Percentiles rank a stretch among this genome's conserved stretches.
phyloP scores from a whole-genome alignment of 2,113 vertebrate genomes.

The Myotis yumanensis region DNA sequence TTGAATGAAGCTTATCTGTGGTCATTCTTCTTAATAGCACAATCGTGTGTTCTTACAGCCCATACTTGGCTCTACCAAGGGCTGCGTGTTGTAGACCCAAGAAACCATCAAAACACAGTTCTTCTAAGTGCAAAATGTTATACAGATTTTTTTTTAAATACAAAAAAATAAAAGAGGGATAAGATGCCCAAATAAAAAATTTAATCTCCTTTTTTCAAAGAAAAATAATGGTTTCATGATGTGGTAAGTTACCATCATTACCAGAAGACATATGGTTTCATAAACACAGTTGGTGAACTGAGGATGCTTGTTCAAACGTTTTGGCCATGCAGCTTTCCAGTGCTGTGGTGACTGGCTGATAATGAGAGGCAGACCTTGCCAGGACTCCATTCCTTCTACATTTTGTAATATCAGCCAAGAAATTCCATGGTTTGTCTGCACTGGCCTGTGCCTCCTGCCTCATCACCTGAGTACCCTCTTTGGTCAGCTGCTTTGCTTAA shows the following conservation, averaged over 20 bases:
- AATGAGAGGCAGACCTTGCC: constrained; percentile 78
- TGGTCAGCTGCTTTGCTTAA: not conserved
- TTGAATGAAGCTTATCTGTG: not conserved
- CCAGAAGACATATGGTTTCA: constrained; percentile 80
- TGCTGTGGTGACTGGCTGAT: constrained; percentile 63
- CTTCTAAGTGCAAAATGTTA: constrained; percentile 61
- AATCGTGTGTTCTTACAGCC: not conserved
- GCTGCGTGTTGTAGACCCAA: constrained; percentile 53
- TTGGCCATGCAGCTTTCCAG: constrained; percentile 71
- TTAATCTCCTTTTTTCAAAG: constrained; percentile 76
- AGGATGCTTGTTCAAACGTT: constrained; percentile 72
- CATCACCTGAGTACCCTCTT: not conserved
- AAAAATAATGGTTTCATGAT: constrained; percentile 83
- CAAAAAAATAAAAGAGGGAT: constrained; percentile 65
- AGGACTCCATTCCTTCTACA: not conserved
- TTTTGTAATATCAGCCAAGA: not conserved
- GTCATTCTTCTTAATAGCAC: not conserved
- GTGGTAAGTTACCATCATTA: constrained; percentile 76
- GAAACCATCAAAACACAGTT: constrained; percentile 64
- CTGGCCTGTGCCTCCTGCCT: not conserved
- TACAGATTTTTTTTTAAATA: constrained; percentile 37
- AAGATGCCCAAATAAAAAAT: constrained; percentile 66
- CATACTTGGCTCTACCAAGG: constrained; percentile 39
- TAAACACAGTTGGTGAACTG: constrained; percentile 74
- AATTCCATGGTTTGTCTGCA: no score